Base-by-base conservation (phyloP, 2,888 invertebrate genomes). In the Dicranocentrus wangi region DNA sequence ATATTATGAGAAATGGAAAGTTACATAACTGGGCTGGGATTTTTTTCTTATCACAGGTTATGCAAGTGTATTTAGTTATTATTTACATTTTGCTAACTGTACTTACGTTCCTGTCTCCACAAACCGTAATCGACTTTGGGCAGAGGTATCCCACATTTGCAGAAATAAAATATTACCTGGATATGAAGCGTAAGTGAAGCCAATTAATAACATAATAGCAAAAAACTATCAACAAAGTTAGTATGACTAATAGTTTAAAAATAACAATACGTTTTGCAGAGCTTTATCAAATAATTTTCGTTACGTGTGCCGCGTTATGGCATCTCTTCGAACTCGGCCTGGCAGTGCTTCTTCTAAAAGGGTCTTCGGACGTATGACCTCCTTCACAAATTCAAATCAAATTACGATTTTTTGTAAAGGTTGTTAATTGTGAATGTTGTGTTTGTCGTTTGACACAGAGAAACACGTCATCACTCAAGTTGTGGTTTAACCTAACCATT, bases 401-500 rank as follows among this genome's bases (percentile, higher is more conserved):
- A n/a, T n/a, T n/a, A n/a, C n/a, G n/a, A n/a, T n/a, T n/a, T n/a
- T n/a, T n/a, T n/a, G n/a, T n/a, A n/a, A n/a, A n/a, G n/a, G n/a
- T n/a, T n/a, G n/a, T n/a, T n/a, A n/a, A n/a, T n/a, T n/a, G 51
- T 51, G 10, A n/a, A 51, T 51, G 5, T 39, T 39, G 13, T 17
- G 3, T 51, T 51, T 10, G n/a, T 51, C n/a, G 51, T 51, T 47
- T 43, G 23, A 23, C 19, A 28, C 66, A 82, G 83, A 51, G 83
- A 53, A 81, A 69, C 23, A 68, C 27, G 17, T 61, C 78, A 15
- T 53, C 82, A 25, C 72, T 84, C 17, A 82, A 81, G 47, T 19
- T 76, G 43, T 84, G 84, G 84, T 84, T 83, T 42, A 84, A 82
- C 60, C 21, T 83, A 61, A 83, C 82, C 53, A 55, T 82, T 66